These are phyloP conservation scores for Catocala nupta DNA, from an alignment of 2,888 invertebrate genomes.

Conservation along the genomic window DNA sequence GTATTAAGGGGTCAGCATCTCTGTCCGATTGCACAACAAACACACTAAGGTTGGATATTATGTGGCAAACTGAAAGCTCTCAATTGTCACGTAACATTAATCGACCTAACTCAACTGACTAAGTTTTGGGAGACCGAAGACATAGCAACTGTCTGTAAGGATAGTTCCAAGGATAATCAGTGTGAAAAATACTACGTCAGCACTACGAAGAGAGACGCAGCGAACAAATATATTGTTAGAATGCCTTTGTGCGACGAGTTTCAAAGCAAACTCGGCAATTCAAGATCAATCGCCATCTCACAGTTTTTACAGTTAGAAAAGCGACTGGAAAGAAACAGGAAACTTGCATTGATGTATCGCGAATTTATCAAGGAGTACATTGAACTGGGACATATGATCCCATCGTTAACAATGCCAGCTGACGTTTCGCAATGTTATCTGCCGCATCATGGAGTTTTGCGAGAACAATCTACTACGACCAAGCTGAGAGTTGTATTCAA, in stretches of 20 bases:
- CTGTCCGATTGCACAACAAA: background rate
- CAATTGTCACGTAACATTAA: background rate
- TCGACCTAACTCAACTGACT: no score
- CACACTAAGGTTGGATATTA: background rate
- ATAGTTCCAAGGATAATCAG: background rate
- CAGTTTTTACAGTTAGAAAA: slow-evolving; percentile 23
- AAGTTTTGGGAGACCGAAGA: slow-evolving; percentile 8
- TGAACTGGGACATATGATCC: background rate
- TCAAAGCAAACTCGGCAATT: slow-evolving; percentile 12
- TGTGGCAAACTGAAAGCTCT: background rate
- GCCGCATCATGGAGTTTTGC: background rate
- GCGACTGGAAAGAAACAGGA: background rate
- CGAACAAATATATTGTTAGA: slow-evolving; percentile 18
- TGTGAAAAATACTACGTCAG: slow-evolving; percentile 17
- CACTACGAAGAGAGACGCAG: slow-evolving; percentile 9
- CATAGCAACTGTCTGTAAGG: background rate
- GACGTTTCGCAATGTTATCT: background rate
- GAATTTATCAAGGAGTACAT: background rate
- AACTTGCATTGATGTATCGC: background rate
- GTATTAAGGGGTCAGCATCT: background rate
- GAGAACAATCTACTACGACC: background rate
- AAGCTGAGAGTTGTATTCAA: no score
- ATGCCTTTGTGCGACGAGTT: slow-evolving; percentile 7
- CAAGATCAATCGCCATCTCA: slow-evolving; percentile 14
- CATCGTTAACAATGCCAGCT: background rate